Conservation (phyloP, 2,888 invertebrate genomes). For the Sinelater perroti region DNA sequence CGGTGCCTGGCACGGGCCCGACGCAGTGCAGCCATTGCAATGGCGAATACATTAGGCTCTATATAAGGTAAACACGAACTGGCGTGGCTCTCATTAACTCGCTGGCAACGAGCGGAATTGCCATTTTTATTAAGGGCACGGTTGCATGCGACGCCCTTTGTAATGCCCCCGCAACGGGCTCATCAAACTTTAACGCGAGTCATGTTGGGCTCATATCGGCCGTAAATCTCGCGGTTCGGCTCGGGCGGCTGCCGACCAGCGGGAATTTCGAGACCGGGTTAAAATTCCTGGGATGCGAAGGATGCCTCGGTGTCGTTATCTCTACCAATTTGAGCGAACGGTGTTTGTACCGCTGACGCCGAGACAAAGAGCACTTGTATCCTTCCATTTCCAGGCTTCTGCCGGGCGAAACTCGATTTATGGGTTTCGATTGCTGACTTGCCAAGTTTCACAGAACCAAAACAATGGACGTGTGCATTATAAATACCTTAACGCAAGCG, state of each 20-base stretch:
- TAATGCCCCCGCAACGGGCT: slow-evolving; percentile 21
- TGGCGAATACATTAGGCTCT: slow-evolving; percentile 40
- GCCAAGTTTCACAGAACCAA: too few relatives aligned
- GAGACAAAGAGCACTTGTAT: background rate
- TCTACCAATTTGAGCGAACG: slow-evolving; percentile 4
- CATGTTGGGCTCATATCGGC: slow-evolving; percentile 25
- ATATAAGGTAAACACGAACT: slow-evolving; percentile 47
- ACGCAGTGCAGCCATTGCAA: slow-evolving; percentile 37
- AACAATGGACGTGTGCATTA: too few relatives aligned
- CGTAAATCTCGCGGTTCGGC: slow-evolving; percentile 22
- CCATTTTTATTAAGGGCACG: slow-evolving; percentile 35
- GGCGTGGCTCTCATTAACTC: slow-evolving; percentile 43
- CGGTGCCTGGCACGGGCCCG: slow-evolving; percentile 41
- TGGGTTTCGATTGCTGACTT: too few relatives aligned
- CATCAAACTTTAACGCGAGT: slow-evolving; percentile 31
- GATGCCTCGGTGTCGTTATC: slow-evolving; percentile 9
- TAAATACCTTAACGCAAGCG: too few relatives aligned
- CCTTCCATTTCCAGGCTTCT: too few relatives aligned
- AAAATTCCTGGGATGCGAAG: slow-evolving; percentile 19
- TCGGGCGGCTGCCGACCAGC: slow-evolving; percentile 15
- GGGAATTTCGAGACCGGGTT: slow-evolving; percentile 15
- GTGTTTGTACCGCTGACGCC: background rate
- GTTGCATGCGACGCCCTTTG: slow-evolving; percentile 32
- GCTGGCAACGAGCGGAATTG: slow-evolving; percentile 35
- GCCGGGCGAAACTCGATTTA: too few relatives aligned